Conservation (phyloP, 2,113 vertebrate genomes). For the Origma solitaria region DNA sequence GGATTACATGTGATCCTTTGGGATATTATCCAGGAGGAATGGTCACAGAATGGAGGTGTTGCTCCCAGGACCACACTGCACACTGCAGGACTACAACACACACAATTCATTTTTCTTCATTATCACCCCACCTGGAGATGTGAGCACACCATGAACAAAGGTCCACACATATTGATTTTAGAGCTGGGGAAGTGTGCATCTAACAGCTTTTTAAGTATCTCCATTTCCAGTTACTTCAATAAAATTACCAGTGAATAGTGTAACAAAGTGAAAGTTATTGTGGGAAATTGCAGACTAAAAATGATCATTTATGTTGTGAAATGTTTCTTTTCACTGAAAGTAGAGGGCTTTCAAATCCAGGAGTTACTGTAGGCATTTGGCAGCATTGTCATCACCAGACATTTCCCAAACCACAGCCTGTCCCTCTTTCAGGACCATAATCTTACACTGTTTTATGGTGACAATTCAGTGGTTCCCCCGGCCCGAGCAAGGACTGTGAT, state of each 20-base stretch:
- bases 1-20: not conserved
- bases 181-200: not conserved
- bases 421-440: not conserved
- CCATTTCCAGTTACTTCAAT: conserved; percentile 54
- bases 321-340: conserved; percentile 4
- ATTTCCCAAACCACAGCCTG: not conserved
- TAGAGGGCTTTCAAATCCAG: not conserved
- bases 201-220: conserved; percentile 51
- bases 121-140: not conserved
- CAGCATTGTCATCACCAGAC: not conserved
- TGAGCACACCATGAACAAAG: not conserved
- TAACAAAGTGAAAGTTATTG: conserved; percentile 43
- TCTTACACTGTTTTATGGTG: not conserved
- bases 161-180: conserved; percentile 21
- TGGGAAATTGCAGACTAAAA: conserved; percentile 36
- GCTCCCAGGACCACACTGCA: not conserved
- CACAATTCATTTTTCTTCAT: not conserved
- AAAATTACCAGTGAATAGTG: conserved; percentile 30
- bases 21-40: not conserved
- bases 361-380: not conserved
- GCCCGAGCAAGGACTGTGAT: fast-evolving
- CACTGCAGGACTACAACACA: not conserved
- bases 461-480: not conserved
- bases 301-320: conserved; percentile 15
- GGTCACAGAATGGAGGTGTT: not conserved